Evolutionary conservation across 2,888 invertebrate species (phyloP), one percentile per base, ranked within the genome.

Genomic region (Pristionchus mayeri): DNA sequence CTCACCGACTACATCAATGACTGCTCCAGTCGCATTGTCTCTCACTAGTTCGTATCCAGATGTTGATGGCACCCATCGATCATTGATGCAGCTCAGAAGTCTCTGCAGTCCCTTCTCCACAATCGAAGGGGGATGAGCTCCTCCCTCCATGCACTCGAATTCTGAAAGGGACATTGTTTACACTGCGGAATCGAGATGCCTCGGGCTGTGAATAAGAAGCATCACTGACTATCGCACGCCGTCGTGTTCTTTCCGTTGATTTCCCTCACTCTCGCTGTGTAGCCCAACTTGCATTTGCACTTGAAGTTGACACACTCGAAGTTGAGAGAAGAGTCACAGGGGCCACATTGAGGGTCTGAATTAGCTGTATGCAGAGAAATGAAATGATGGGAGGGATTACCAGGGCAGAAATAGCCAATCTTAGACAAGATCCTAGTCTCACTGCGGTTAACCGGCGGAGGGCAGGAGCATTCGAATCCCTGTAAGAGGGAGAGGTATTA

Each of bases 401-500:
- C 54, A 1, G 54, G 79, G 24, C 79, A 79, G 30, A 34, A 30
- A 21, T 34, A 79, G 18, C 34, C 34, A 1, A 18, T 30, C 24
- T 30, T 21, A 13, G 37, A 13, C 24, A 81, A 27, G 18, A 57
- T 21, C 1, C 11, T 27, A 4, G 0, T 3, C 21, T 21, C 18
- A 3, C 21, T 21, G 3, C 50, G 34, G 16, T 4, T 21, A 7
- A 71, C 21, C 3, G 83, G 83, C 16, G 83, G 83, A 0, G 71
- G 57, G 24, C 83, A 83, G 2, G 30, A 16, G 24, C 83, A 83
- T 40, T 83, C 83, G 71, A 67, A 83, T 18, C 83, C 83, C 71
- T 52, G n/a, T 13, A 21, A 80, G 27, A 6, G n/a, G n/a, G n/a
- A n/a, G n/a, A n/a, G n/a, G n/a, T n/a, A n/a, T n/a, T n/a, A n/a